Evolutionary conservation across 1,140 invertebrate species (phyloP).

Genomic region (Drosophila rhopaloa): DNA sequence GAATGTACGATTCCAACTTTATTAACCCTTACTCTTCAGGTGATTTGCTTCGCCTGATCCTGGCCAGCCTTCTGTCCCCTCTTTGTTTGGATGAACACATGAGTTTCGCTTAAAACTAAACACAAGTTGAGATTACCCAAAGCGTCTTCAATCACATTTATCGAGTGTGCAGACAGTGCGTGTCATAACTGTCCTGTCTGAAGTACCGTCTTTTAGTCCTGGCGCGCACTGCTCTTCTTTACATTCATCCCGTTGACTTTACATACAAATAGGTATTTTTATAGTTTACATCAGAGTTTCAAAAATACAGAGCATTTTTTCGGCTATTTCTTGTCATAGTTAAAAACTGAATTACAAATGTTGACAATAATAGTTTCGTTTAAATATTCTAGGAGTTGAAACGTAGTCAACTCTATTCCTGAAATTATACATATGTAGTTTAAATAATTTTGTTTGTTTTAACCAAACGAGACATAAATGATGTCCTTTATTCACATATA

Average conservation of each 20-base stretch:
- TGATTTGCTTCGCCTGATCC: constrained; percentile 3
- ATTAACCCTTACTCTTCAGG: constrained; percentile 11
- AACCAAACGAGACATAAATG: neutral
- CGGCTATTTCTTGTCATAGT: neutral
- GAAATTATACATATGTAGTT: neutral
- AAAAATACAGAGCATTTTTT: constrained; percentile 7
- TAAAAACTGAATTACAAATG: constrained; percentile 9
- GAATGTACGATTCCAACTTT: constrained; percentile 9
- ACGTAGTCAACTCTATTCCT: too few species aligned
- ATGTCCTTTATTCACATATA: neutral
- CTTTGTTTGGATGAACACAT: constrained; percentile 54
- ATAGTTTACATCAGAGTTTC: constrained; percentile 24
- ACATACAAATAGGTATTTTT: constrained; percentile 13
- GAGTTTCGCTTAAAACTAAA: constrained; percentile 58
- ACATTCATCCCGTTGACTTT: constrained; percentile 24
- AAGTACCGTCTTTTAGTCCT: neutral
- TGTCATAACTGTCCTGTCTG: neutral
- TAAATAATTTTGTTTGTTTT: neutral
- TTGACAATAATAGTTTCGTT: constrained; percentile 22
- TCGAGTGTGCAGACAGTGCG: constrained; percentile 19
- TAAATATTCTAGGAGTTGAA: neutral
- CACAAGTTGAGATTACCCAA: constrained; percentile 55
- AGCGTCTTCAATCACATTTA: constrained; percentile 65
- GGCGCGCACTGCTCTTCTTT: constrained; percentile 6
- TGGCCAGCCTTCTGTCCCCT: constrained; percentile 10